Evolutionary conservation across 2,113 vertebrate genomes (phyloP).

Genomic region (Petroica traversi): DNA sequence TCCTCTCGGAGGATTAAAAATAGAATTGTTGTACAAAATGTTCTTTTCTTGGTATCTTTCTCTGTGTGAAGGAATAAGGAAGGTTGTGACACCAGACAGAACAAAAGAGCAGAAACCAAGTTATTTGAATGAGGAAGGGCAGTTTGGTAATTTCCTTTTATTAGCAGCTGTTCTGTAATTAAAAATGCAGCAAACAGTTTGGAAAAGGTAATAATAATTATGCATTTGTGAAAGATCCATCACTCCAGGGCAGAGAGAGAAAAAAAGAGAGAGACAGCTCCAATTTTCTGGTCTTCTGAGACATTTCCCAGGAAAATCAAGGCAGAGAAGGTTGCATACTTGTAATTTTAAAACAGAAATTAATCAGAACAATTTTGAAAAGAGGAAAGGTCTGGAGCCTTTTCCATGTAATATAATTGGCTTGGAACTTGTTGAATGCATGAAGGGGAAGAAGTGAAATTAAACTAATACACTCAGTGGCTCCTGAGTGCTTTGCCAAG

Average conservation of each 20-base stretch:
- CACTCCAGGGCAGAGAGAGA: background rate
- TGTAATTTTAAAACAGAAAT: conserved; percentile 57
- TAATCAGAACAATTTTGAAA: conserved; percentile 38
- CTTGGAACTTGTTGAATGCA: conserved; percentile 55
- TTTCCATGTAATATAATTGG: conserved; percentile 24
- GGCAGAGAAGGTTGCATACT: conserved; percentile 30
- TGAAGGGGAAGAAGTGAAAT: conserved; percentile 56
- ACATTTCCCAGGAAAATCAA: conserved; percentile 44
- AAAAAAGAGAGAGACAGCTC: background rate
- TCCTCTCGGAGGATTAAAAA: background rate
- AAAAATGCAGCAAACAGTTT: conserved; percentile 46
- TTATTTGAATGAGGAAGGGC: background rate
- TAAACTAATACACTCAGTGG: conserved; percentile 59
- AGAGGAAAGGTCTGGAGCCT: conserved; percentile 28
- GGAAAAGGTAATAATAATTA: conserved; percentile 57
- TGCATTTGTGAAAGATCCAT: conserved; percentile 33
- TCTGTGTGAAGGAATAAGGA: background rate
- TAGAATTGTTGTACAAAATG: background rate
- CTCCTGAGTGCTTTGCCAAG: conserved; percentile 68
- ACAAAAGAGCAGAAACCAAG: background rate
- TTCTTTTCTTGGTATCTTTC: background rate
- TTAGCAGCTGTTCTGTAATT: conserved; percentile 48
- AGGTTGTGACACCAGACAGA: background rate
- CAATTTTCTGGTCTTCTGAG: conserved; percentile 35
- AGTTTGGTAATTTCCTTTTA: background rate